Evolutionary conservation across 2,888 invertebrate genomes (phyloP).

Genomic region (Sphaerophoria rueppellii): DNA sequence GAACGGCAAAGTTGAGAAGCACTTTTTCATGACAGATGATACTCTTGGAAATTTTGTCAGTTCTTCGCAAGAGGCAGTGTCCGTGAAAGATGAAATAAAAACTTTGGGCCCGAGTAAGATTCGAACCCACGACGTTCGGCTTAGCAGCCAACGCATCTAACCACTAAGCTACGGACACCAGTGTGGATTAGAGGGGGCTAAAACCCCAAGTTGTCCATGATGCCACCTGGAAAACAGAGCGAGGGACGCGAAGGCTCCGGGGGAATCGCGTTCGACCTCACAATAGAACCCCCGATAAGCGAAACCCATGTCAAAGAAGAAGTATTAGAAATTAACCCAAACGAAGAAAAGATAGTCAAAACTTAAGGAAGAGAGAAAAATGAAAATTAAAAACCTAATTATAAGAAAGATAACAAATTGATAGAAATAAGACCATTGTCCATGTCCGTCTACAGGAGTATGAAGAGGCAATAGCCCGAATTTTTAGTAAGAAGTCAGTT

Average conservation of each 20-base stretch:
- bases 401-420: neutral
- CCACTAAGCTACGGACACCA: no score
- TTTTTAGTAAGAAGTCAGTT: neutral
- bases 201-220: neutral
- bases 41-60: no score
- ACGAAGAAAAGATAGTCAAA: slow-evolving; percentile 1
- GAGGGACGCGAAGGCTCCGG: neutral
- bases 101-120: no score
- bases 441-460: neutral
- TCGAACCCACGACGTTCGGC: no score
- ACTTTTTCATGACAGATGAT: no score
- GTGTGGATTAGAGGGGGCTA: neutral
- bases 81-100: no score
- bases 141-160: no score
- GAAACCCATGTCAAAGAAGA: neutral
- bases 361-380: neutral
- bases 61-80: no score
- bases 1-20: no score
- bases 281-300: neutral
- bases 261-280: slow-evolving; percentile 1
- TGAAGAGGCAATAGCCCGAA: neutral
- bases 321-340: neutral
- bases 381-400: no score
- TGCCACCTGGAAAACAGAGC: neutral
- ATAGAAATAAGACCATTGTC: neutral